These are phyloP conservation scores for Drosophila bocki DNA, from an alignment of 1,140 invertebrate genomes.

Conservation along the genomic window DNA sequence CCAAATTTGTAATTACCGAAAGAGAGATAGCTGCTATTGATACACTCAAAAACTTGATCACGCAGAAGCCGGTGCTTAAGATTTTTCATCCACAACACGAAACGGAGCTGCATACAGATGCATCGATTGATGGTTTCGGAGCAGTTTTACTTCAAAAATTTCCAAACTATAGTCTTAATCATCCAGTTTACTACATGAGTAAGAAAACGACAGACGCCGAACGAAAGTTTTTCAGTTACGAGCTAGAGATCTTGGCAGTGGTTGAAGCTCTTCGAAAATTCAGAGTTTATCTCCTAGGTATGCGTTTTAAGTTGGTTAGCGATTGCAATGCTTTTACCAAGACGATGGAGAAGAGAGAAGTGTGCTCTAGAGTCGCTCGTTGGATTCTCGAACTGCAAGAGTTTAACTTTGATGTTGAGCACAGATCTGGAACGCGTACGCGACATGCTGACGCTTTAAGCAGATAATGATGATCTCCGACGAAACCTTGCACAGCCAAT, in stretches of 20 bases:
- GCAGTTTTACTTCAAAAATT: conserved; percentile 10
- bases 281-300: conserved; percentile 9
- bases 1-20: background rate
- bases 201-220: conserved; percentile 2
- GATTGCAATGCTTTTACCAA: too few relatives aligned
- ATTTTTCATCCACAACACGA: conserved; percentile 6
- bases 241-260: background rate
- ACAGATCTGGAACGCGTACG: too few relatives aligned
- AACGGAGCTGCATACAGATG: conserved; percentile 19
- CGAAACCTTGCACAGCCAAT: too few relatives aligned
- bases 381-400: too few relatives aligned
- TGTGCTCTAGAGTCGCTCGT: too few relatives aligned
- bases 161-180: background rate
- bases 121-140: conserved; percentile 10
- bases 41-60: background rate
- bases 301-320: conserved; percentile 6
- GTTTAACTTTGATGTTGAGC: too few relatives aligned
- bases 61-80: background rate
- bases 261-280: conserved; percentile 4
- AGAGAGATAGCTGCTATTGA: background rate
- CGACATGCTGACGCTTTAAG: too few relatives aligned
- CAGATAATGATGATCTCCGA: too few relatives aligned
- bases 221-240: background rate
- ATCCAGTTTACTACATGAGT: background rate
- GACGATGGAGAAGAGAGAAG: too few relatives aligned